These are phyloP conservation scores for Diadumene lineata DNA, from an alignment of 92 coral and sea anemone species.

Conservation along the genomic window DNA sequence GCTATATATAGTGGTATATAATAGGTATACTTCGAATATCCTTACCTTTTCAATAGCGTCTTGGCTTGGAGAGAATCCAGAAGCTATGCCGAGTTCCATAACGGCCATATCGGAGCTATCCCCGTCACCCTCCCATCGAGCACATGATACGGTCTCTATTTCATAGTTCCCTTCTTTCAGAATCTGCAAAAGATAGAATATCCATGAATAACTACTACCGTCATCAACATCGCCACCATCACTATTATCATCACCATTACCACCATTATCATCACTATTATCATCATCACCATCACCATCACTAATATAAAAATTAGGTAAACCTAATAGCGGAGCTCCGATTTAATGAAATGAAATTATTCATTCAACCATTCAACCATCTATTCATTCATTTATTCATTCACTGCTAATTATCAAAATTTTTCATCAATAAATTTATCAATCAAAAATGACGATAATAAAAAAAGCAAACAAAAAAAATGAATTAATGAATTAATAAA, in stretches of 20 bases:
- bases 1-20: no score
- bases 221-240: neutral
- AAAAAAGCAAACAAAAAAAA: no score
- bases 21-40: neutral
- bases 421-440: no score
- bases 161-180: conserved; percentile 48
- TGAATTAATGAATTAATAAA: no score
- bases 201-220: no score
- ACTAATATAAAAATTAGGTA: neutral
- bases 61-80: conserved; percentile 74
- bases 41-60: conserved; percentile 69
- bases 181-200: no score
- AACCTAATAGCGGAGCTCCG: no score
- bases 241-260: neutral
- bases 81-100: conserved; percentile 82
- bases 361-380: no score
- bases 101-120: conserved; percentile 88
- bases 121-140: conserved; percentile 72
- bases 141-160: conserved; percentile 77
- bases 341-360: no score
- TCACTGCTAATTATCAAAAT: no score
- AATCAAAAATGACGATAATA: no score
- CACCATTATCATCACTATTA: neutral
- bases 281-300: neutral
- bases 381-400: no score